phyloP scores from a whole-genome alignment of 30 jellyfish, hydroid and myxozoan species.

The Hydractinia echinata region DNA sequence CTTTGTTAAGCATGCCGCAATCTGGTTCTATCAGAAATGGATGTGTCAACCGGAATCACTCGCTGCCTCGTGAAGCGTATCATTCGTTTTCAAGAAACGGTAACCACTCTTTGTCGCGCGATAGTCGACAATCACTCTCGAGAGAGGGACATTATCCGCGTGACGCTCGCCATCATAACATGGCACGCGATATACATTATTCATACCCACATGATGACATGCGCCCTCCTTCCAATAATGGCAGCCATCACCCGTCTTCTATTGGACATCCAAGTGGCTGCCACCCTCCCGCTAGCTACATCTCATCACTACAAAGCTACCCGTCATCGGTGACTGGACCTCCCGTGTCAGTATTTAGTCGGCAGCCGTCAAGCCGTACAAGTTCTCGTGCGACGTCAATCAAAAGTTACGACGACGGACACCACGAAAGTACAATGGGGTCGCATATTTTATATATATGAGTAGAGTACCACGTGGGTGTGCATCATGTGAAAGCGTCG shows the following conservation, averaged over 20 bases:
- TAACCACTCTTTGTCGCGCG: constrained; percentile 8
- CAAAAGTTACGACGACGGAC: background rate
- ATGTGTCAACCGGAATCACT: background rate
- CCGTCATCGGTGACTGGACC: constrained; percentile 40
- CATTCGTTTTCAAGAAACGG: constrained; percentile 9
- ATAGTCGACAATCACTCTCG: background rate
- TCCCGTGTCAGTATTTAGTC: constrained; percentile 27
- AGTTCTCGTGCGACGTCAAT: constrained; percentile 13
- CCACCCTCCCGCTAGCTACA: background rate
- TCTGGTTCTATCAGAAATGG: background rate
- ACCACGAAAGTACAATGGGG: background rate
- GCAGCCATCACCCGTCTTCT: constrained; percentile 10
- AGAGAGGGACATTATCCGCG: background rate
- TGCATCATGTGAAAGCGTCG: no score
- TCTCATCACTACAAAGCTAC: constrained; percentile 15
- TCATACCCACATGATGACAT: constrained; percentile 3
- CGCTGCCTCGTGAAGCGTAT: constrained; percentile 12
- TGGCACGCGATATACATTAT: constrained; percentile 10
- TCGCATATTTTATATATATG: no score
- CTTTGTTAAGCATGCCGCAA: background rate
- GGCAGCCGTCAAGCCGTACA: constrained; percentile 23
- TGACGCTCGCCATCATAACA: background rate
- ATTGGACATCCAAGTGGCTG: background rate
- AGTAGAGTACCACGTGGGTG: no score
- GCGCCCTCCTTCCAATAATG: background rate